Evolutionary conservation across 1,140 invertebrate species (phyloP).

Genomic region (Bombyx mandarina): DNA sequence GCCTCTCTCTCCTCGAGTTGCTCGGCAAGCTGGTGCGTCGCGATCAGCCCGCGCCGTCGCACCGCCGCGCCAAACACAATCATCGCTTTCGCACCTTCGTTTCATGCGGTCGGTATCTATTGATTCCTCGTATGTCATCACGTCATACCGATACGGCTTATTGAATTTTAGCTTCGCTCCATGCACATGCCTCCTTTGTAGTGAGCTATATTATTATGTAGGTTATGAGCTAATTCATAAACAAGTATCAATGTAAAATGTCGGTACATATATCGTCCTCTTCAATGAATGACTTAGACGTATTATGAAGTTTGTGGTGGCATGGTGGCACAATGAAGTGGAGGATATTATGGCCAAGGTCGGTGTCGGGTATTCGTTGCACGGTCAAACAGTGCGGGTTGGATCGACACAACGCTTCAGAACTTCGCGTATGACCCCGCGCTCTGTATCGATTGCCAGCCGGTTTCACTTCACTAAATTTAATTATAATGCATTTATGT

Average conservation of each 20-base stretch:
- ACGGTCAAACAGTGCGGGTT: constrained; percentile 50
- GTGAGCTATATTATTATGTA: too few relatives aligned
- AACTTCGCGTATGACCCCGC: constrained; percentile 46
- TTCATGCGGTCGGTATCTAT: constrained; percentile 73
- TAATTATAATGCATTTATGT: constrained; percentile 23
- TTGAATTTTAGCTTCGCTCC: too few relatives aligned
- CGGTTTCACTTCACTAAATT: constrained; percentile 40
- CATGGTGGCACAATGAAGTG: constrained; percentile 4
- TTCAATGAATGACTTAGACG: too few relatives aligned
- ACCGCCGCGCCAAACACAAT: constrained; percentile 72
- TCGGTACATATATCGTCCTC: too few relatives aligned
- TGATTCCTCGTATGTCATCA: constrained; percentile 16
- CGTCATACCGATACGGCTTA: too few relatives aligned
- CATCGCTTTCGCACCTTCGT: constrained; percentile 76
- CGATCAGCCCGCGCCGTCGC: constrained; percentile 57
- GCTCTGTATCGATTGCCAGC: constrained; percentile 55
- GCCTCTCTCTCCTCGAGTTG: constrained; percentile 76
- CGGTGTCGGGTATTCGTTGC: constrained; percentile 38
- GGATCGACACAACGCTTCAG: constrained; percentile 38
- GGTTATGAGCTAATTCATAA: too few relatives aligned
- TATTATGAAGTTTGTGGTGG: too few relatives aligned
- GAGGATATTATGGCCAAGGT: constrained; percentile 49
- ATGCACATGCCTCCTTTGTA: too few relatives aligned
- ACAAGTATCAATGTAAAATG: too few relatives aligned
- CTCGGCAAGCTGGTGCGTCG: constrained; percentile 76